Evolutionary conservation across 2,797 vertebrate species (phyloP), one percentile per base, ranked within the genome.

Genomic region (Pseudomugil tenellus): DNA sequence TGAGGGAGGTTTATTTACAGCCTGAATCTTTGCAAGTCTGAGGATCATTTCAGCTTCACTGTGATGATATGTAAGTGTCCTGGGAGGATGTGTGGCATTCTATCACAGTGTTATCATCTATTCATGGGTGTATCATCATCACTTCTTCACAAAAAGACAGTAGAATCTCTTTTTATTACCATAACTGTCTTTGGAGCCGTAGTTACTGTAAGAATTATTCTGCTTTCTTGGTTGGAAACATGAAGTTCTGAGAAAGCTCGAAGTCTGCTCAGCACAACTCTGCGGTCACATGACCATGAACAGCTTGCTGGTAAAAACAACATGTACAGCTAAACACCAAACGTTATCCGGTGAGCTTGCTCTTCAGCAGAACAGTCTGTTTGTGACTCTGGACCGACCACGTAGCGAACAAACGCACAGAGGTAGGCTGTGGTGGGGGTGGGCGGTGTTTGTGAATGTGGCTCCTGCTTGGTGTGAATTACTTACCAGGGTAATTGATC

Each of bases 1-100:
- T 89, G 74, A 76, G 80, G 70, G 82, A 73, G 81, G 48, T 74
- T 87, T 72, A 79, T 87, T 90, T 92, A 85, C 87, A 85, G 79
- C 71, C 55, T 41, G 67, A 53, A 57, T 67, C 65, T 73, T 26
- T 52, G 60, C 49, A 70, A 58, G 78, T 63, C 86, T 79, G 71
- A 82, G 65, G 76, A 74, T 79, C 84, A 83, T 82, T 77, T 60
- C 63, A 86, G 64, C 81, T 46, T 51, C 53, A 12, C 67, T 51
- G 67, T 74, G 76, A 69, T 82, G 78, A 85, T 79, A 76, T 80
- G 68, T 69, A 59, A 83, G 77, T 57, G 65, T 53, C 74, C 74
- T 72, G 51, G 49, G 74, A 77, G 31, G 71, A 76, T 54, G 2
- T 67, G 43, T n/a, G 60, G n/a, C 14, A n/a, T 55, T 75, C 4